Evolutionary conservation across 2,797 vertebrate genomes (phyloP).

Genomic region (Salmo trutta): DNA sequence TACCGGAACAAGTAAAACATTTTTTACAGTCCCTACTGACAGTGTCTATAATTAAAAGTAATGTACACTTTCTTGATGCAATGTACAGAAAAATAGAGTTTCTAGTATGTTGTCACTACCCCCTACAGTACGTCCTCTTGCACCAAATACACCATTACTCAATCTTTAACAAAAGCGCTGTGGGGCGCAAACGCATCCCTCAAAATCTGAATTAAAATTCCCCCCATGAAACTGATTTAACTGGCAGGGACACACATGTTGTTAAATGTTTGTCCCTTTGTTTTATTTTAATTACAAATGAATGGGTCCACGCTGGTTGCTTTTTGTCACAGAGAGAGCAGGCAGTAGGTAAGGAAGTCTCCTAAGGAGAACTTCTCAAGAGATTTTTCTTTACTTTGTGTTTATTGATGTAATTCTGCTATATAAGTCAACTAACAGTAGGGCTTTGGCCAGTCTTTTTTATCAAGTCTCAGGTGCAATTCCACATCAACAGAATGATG

Average conservation of each 20-base stretch:
- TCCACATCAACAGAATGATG: neutral
- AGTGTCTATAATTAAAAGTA: neutral
- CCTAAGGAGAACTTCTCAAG: constrained; percentile 52
- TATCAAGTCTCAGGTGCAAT: neutral
- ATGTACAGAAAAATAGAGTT: neutral
- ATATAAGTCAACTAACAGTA: constrained; percentile 38
- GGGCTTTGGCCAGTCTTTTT: constrained; percentile 14
- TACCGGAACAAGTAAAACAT: constrained; percentile 30
- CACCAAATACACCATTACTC: neutral
- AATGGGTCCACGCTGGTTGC: constrained; percentile 63
- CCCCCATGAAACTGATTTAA: constrained; percentile 36
- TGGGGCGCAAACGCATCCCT: neutral
- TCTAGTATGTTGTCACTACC: neutral
- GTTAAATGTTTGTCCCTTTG: constrained; percentile 66
- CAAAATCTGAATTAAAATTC: neutral
- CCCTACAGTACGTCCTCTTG: neutral
- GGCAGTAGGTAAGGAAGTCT: constrained; percentile 60
- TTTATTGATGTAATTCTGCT: constrained; percentile 58
- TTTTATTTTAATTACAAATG: constrained; percentile 68
- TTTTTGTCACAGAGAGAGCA: constrained; percentile 59
- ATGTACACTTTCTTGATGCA: neutral
- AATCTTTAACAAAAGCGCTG: neutral
- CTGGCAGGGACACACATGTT: constrained; percentile 51
- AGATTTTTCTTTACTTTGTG: constrained; percentile 38
- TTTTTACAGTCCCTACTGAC: neutral